Base-by-base conservation (phyloP, 2,888 invertebrate species). In the Heliconius cydno region DNA sequence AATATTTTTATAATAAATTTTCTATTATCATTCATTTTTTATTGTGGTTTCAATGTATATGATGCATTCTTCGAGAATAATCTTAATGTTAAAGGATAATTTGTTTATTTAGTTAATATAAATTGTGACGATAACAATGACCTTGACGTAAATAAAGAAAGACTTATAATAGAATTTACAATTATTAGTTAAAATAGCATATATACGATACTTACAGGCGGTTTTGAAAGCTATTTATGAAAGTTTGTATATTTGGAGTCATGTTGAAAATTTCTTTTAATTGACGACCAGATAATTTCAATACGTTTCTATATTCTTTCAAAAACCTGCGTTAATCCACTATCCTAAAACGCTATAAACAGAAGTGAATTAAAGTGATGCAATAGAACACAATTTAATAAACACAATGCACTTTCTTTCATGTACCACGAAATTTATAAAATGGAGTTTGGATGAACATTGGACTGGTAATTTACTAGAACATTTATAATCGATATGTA, bases 211-310 rank as follows among this genome's bases (percentile, higher is more conserved):
- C 97, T 97, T 91, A 97, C 97, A 97, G 93, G 88, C 95, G 96
- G 92, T 95, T 96, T 90, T 96, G 96, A 92, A 97, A 97, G 85
- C 96, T 96, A 92, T 96, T 96, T 86, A 96, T 90, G 90, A 97
- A 97, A 81, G 96, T 95, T 87, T 96, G 94, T 83, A 97, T 90
- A 86, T 96, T 95, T 83, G 96, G 93, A 89, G 96, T 95, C 96
- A 96, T 96, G 86, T 86, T 92, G 88, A 83, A 79, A 67, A 75
- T 70, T 76, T 80, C 6, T 72, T 41, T 74, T n/a, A 60, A 73
- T 68, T 60, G 57, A 60, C 25, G 52, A 52, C 15, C 22, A 66
- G 19, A 25, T n/a, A 25, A n/a, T 38, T 77, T 67, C 9, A n/a
- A 46, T 60, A 34, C 22, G 30, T 57, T 34, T n/a, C 22, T 30